Base-by-base conservation (phyloP, 1,140 invertebrate species). In the Laupala kohalensis region DNA sequence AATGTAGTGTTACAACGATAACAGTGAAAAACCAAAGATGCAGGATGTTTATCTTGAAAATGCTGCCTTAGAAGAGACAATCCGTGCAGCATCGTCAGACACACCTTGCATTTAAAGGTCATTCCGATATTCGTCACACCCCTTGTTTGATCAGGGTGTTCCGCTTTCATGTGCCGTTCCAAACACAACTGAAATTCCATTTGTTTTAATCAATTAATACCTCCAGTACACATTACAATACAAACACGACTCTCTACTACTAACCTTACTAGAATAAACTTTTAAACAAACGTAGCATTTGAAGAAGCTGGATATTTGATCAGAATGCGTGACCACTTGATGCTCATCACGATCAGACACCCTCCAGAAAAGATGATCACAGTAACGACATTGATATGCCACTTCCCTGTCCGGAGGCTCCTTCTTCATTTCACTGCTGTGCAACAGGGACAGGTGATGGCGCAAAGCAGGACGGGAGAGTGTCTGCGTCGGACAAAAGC, bases 21-120 rank as follows among this genome's bases (percentile, higher is more conserved):
- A 70, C 76, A 77, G n/a, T 70, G 69, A 69, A 73, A 77, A 24
- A 77, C 69, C 23, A 74, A 64, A 23, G 71, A 28, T 23, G 68
- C 23, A 37, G 67, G 67, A 69, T 76, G 75, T 37, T 64, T 27
- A 23, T 70, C 67, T 69, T 30, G 73, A 65, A 74, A 75, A 64
- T 76, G 75, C n/a, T 73, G 27, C 19, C 30, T 63, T 64, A 72
- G 29, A 19, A 75, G 69, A 26, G 63, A 28, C 12, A 70, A 26
- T 9, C 27, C 64, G 25, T 64, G 69, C 26, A 66, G 53, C 19
- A 37, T 65, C 6, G 63, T 53, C 2, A 73, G 30, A 24, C 72
- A 73, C n/a, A 73, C 25, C 67, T 72, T 72, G 28, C 74, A 74
- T 28, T 73, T 73, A 30, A 68, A 74, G 12, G 72, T 68, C 15